Evolutionary conservation across 2,113 vertebrate genomes (phyloP).

Genomic region (Rafetus swinhoei): DNA sequence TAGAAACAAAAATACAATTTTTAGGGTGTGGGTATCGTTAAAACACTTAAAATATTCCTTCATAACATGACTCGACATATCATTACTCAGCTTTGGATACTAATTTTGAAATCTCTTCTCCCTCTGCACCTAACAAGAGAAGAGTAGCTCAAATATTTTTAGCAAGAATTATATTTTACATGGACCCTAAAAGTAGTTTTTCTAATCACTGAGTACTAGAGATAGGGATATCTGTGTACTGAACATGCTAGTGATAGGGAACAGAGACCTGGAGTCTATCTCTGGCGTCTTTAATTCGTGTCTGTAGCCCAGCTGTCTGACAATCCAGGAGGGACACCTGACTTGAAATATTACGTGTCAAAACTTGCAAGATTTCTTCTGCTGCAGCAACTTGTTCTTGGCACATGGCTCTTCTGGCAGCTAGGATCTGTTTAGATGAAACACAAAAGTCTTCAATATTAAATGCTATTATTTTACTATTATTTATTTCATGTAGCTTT

Average conservation of each 20-base stretch:
- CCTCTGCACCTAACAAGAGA: neutral
- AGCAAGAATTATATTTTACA: neutral
- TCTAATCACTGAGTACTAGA: neutral
- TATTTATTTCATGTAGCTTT: neutral
- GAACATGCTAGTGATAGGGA: neutral
- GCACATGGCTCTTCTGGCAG: slow-evolving; percentile 84
- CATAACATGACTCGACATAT: neutral
- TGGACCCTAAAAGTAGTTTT: neutral
- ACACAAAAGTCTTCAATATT: neutral
- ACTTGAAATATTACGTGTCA: slow-evolving; percentile 77
- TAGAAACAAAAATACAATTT: slow-evolving; percentile 46
- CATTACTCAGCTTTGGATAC: slow-evolving; percentile 12
- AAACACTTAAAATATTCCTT: slow-evolving; percentile 5
- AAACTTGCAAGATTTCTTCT: slow-evolving; percentile 84
- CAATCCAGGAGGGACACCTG: slow-evolving; percentile 81
- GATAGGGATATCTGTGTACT: neutral
- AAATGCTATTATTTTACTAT: neutral
- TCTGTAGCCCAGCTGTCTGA: slow-evolving; percentile 77
- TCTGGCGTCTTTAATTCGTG: slow-evolving; percentile 81
- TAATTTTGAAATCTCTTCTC: neutral
- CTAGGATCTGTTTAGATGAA: slow-evolving; percentile 78
- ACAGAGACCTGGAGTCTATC: slow-evolving; percentile 84
- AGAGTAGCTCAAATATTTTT: neutral
- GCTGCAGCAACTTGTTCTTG: slow-evolving; percentile 87
- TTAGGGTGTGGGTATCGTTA: neutral